Evolutionary conservation across 1,140 invertebrate genomes (phyloP).

Genomic region (Apolygus lucorum): DNA sequence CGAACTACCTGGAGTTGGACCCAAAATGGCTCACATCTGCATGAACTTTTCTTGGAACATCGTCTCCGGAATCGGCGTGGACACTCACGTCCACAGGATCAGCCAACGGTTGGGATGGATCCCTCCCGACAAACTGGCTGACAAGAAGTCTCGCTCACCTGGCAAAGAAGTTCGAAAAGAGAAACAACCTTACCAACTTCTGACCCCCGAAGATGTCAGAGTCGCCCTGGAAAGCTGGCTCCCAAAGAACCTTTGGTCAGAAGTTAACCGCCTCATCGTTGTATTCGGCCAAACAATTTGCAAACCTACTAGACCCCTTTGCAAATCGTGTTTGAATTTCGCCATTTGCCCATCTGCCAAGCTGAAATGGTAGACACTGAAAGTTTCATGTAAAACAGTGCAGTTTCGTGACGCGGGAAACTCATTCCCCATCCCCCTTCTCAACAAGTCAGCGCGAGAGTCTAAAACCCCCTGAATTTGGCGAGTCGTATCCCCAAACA

Average conservation of each 20-base stretch:
- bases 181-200: no score
- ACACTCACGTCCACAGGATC: constrained; percentile 96
- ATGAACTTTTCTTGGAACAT: constrained; percentile 89
- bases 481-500: no score
- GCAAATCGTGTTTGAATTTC: constrained; percentile 70
- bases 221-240: constrained; percentile 80
- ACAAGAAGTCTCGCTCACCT: no score
- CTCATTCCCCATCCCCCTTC: no score
- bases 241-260: constrained; percentile 73
- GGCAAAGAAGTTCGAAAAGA: no score
- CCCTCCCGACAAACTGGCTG: constrained; percentile 35
- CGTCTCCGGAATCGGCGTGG: constrained; percentile 84
- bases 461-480: no score
- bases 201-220: constrained; percentile 82
- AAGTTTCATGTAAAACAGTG: no score
- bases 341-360: constrained; percentile 68
- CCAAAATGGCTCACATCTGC: constrained; percentile 95
- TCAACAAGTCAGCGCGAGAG: no score
- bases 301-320: constrained; percentile 69
- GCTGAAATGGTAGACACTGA: no score
- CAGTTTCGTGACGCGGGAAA: no score
- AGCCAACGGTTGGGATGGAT: constrained; percentile 83
- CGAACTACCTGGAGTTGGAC: constrained; percentile 84
- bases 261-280: constrained; percentile 86
- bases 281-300: constrained; percentile 95